Conservation (phyloP, 2,797 vertebrate genomes). For the Crenuchus spilurus region DNA sequence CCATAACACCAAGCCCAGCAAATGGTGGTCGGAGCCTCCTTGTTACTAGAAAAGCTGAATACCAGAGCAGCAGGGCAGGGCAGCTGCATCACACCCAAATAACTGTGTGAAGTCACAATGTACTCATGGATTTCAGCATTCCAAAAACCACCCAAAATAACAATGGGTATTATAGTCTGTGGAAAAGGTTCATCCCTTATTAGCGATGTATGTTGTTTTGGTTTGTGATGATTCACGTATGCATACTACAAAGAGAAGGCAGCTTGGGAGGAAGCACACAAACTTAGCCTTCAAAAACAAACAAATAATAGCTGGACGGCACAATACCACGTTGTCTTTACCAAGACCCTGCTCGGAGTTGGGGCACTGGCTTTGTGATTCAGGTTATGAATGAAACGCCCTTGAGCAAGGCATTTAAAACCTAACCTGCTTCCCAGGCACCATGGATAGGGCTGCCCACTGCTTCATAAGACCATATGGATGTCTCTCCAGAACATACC, state of each 20-base stretch:
- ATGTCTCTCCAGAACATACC: too few relatives aligned
- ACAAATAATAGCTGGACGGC: too few relatives aligned
- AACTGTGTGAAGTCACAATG: not conserved
- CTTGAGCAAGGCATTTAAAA: too few relatives aligned
- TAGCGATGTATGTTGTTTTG: not conserved
- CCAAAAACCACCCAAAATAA: conserved; percentile 5
- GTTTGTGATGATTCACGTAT: not conserved
- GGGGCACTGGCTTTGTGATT: too few relatives aligned
- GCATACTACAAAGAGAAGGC: not conserved
- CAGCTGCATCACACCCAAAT: not conserved
- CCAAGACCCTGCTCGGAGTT: too few relatives aligned
- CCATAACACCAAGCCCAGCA: conserved; percentile 1
- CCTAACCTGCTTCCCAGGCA: too few relatives aligned
- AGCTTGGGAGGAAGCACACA: not conserved
- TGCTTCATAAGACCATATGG: too few relatives aligned
- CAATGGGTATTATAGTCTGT: not conserved
- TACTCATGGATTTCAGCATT: not conserved
- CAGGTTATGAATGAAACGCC: too few relatives aligned
- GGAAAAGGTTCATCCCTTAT: conserved; percentile 15
- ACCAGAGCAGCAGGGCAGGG: not conserved
- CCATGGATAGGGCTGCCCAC: too few relatives aligned
- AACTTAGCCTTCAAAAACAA: too few relatives aligned
- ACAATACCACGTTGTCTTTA: too few relatives aligned
- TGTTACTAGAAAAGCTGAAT: not conserved
- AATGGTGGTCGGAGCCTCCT: not conserved